Base-by-base conservation (phyloP, 2,113 vertebrate genomes). In the Oncorhynchus kisutch region DNA sequence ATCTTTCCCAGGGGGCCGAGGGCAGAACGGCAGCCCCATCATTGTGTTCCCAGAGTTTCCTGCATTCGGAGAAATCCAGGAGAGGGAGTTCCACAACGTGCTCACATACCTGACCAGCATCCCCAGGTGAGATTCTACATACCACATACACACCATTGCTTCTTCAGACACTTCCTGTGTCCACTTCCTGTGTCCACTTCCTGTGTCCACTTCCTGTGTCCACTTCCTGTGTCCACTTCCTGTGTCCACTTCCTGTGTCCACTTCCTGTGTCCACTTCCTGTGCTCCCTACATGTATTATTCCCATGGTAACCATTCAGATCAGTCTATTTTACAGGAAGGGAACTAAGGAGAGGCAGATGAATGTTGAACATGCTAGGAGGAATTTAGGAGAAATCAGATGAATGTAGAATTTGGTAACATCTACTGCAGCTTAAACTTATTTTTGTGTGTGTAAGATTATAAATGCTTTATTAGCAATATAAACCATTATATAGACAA, bases 41-140 rank as follows among this genome's bases (percentile, higher is more conserved):
- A 98, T 99, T 85, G 95, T 97, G 57, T 99, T 99, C 91, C 98
- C 98, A 60, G 96, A 99, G 86, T 99, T 96, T 81, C 96, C 97
- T 12, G 85, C 95, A 45, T 99, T 99, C 83, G 91, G 95, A 0
- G 97, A 99, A 70, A 94, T 99, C 85, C 95, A 96, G 0, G 97
- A 98, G 78, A 91, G 92, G 73, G 97, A 98, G 75, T 98, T 99
- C 87, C 96, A 97, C 90, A 97, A 95, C 20, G 98, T 99, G 81
- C 90, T 99, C 80, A 96, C 95, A 5, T 99, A 99, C 83, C 91
- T 99, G 86, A 98, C 98, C 0, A 97, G 97, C 69, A 93, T 99
- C n/a, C 97, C 98, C 76, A 98, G 96, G 98, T 99, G 76, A 86
- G 75, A 34, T 34, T 31, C 48, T 4, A 6, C 39, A 4, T 54